Evolutionary conservation across 1,140 invertebrate species (phyloP).

Genomic region (Mylabris phalerata): DNA sequence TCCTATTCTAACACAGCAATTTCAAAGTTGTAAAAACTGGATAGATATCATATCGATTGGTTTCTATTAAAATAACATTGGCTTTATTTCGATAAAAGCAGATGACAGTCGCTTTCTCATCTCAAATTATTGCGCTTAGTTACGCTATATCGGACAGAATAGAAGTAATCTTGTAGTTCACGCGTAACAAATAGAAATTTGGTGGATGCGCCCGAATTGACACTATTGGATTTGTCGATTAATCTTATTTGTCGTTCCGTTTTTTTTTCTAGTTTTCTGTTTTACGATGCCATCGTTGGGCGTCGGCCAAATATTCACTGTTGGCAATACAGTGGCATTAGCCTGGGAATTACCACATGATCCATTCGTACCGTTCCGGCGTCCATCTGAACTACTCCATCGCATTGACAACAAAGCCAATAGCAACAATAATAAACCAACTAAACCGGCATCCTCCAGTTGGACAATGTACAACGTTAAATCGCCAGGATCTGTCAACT

Average conservation of each 20-base stretch:
- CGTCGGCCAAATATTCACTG: conserved; percentile 54
- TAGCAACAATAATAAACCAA: conserved; percentile 1
- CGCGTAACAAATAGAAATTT: too few species aligned
- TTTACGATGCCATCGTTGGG: conserved; percentile 50
- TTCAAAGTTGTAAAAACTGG: too few species aligned
- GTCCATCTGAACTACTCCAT: conserved; percentile 2
- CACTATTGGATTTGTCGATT: background rate
- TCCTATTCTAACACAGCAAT: too few species aligned
- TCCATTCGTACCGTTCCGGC: conserved; percentile 29
- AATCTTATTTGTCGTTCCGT: background rate
- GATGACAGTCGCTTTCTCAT: too few species aligned
- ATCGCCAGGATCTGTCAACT: conserved; percentile 3
- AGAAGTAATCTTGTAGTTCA: too few species aligned
- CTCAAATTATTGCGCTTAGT: too few species aligned
- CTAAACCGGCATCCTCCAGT: conserved; percentile 3
- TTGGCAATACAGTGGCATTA: conserved; percentile 64
- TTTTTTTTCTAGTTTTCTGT: conserved; percentile 54
- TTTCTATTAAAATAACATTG: too few species aligned
- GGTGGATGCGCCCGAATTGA: too few species aligned
- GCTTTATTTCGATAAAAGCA: too few species aligned
- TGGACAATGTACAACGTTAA: conserved; percentile 10
- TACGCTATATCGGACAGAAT: too few species aligned
- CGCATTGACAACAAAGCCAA: conserved; percentile 1
- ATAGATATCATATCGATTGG: background rate
- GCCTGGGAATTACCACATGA: conserved; percentile 66